Base-by-base conservation (phyloP, 2,888 invertebrate genomes). In the Zaprionus bogoriensis region DNA sequence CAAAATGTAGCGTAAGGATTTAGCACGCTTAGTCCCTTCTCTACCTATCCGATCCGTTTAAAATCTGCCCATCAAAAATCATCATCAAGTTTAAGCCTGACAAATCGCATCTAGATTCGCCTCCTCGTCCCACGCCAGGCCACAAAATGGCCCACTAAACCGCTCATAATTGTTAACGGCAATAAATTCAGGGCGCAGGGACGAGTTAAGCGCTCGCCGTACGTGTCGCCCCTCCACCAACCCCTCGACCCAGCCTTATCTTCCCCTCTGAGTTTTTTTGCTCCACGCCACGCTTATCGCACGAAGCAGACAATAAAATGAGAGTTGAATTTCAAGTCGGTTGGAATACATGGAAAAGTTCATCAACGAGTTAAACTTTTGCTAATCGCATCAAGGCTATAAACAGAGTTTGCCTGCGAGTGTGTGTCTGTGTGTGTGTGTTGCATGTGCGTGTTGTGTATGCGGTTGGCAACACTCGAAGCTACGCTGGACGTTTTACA, bases 291-390 rank as follows among this genome's bases (percentile, higher is more conserved):
- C 19, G 42, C 54, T 60, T 70, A 72, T 61, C 70, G 25, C 38
- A 42, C 10, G 36, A 42, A 28, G 30, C 61, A 57, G 57, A 58
- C 73, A 72, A 62, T 53, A 53, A 67, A 67, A 60, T 55, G 39
- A 12, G 36, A 36, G 20, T 17, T 46, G 36, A 41, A 59, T 42
- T 39, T 61, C 30, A 28, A 12, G 57, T 41, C 1, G 22, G 57
- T 41, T 1, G 22, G 36, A 38, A 42, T 51, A 60, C 27, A 57
- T 32, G 44, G 14, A 51, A 59, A 59, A 50, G 27, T 41, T 57
- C 55, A 73, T 63, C 67, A 84, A 84, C 57, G 67, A 79, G 74
- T 74, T 81, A 65, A 77, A 78, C 78, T 67, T 47, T 50, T 47
- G 72, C 72, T 80, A 80, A 80, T 69, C 79, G 67, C 72, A 65